Conservation (phyloP, 2,797 vertebrate genomes). For the Enoplosus armatus region DNA sequence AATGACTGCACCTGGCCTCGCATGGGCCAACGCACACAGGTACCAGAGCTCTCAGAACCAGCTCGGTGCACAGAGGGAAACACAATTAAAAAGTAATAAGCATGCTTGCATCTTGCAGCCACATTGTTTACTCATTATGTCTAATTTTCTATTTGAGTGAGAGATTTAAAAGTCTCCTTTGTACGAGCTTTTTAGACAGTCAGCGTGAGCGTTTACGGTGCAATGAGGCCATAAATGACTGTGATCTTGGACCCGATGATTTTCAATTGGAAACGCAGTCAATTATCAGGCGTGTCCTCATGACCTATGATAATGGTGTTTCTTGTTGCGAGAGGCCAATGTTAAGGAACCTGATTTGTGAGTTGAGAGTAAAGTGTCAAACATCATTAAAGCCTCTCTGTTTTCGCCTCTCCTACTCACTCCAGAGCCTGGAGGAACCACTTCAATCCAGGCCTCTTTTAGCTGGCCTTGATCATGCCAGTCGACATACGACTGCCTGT, state of each 20-base stretch:
- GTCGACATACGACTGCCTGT: constrained; percentile 57
- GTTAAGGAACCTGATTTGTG: constrained; percentile 53
- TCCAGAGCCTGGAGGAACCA: constrained; percentile 32
- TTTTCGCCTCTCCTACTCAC: constrained; percentile 19
- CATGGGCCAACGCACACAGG: constrained; percentile 67
- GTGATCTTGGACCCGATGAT: constrained; percentile 40
- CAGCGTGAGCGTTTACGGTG: constrained; percentile 30
- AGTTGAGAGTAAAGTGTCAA: constrained; percentile 46
- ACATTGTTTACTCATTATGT: constrained; percentile 76
- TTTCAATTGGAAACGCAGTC: constrained; percentile 57
- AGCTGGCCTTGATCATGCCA: constrained; percentile 57
- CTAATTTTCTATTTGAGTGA: constrained; percentile 72
- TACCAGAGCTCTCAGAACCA: constrained; percentile 46
- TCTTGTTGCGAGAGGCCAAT: constrained; percentile 21
- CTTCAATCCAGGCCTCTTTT: constrained; percentile 43
- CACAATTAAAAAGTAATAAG: constrained; percentile 81
- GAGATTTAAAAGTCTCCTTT: constrained; percentile 60
- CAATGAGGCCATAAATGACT: constrained; percentile 38
- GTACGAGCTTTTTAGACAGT: constrained; percentile 34
- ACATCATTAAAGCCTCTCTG: constrained; percentile 45
- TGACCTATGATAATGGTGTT: constrained; percentile 56
- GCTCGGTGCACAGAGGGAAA: constrained; percentile 37
- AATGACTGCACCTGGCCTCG: constrained; percentile 82
- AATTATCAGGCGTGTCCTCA: constrained; percentile 36
- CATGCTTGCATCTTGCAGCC: constrained; percentile 47